Evolutionary conservation across 1,140 invertebrate genomes (phyloP).

Genomic region (Mercenaria mercenaria): DNA sequence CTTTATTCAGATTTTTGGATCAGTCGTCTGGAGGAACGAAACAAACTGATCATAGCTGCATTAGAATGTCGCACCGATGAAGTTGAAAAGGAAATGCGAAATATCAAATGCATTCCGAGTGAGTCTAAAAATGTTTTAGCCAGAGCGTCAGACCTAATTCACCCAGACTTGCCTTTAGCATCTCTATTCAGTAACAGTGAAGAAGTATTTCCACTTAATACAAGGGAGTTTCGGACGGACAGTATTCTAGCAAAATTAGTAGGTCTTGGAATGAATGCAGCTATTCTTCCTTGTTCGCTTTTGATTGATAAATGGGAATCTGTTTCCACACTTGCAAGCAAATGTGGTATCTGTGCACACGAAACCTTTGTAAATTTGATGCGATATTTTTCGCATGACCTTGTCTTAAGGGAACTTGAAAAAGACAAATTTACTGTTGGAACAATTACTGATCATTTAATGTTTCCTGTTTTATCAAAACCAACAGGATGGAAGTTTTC

Average conservation of each 20-base stretch:
- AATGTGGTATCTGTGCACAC: conserved; percentile 20
- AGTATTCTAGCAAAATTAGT: conserved; percentile 29
- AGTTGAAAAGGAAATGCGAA: conserved; percentile 8
- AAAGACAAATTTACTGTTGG: neutral
- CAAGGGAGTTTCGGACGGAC: conserved; percentile 5
- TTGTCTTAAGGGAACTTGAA: neutral
- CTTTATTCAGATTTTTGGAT: neutral
- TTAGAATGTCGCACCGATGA: neutral
- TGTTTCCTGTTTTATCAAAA: conserved; percentile 66
- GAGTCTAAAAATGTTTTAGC: conserved; percentile 33
- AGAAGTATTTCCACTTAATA: conserved; percentile 21
- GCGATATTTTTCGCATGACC: conserved; percentile 37
- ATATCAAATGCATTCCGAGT: conserved; percentile 41
- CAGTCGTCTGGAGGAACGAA: neutral
- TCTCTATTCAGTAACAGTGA: conserved; percentile 11
- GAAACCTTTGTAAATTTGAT: conserved; percentile 32
- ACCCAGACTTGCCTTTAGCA: conserved; percentile 5
- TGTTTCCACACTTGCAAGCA: conserved; percentile 34
- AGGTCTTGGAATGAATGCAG: conserved; percentile 66
- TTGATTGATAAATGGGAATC: conserved; percentile 65
- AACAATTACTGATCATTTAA: conserved; percentile 31
- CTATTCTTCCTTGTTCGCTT: conserved; percentile 46
- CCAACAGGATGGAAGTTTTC: conserved; percentile 63
- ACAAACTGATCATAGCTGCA: conserved; percentile 14
- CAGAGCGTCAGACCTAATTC: conserved; percentile 36